These are phyloP conservation scores for Erinaceus europaeus DNA, from an alignment of 2,113 vertebrate genomes.

Conservation along the genomic window DNA sequence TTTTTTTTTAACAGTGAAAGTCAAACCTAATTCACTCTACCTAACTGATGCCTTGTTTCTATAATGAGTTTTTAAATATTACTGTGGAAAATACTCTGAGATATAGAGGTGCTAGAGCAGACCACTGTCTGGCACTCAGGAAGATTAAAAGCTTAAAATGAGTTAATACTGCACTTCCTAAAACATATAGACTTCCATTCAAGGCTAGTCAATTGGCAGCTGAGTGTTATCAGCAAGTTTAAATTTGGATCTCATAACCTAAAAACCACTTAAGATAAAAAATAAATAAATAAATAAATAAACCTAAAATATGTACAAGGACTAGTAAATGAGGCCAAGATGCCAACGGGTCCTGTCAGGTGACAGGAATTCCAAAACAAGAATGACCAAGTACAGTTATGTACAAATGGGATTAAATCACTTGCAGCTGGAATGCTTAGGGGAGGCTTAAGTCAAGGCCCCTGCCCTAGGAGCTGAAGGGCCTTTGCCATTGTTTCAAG, in stretches of 20 bases:
- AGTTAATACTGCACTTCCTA: slow-evolving; percentile 58
- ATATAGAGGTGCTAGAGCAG: not conserved
- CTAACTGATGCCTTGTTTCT: not conserved
- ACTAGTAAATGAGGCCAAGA: not conserved
- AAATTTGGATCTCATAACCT: slow-evolving; percentile 53
- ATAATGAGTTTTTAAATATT: slow-evolving; percentile 30
- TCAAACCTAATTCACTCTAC: not conserved
- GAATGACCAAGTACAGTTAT: not conserved
- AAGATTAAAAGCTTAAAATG: slow-evolving; percentile 62
- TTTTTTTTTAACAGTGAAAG: not conserved
- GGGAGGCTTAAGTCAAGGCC: not conserved
- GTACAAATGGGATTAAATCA: not conserved
- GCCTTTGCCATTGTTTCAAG: not conserved
- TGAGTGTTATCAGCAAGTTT: slow-evolving; percentile 56
- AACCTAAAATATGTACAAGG: not conserved
- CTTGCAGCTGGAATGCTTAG: not conserved
- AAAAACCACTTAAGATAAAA: slow-evolving; percentile 51
- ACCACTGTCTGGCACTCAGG: not conserved
- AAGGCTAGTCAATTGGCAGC: slow-evolving; percentile 25
- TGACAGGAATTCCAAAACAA: slow-evolving; percentile 33
- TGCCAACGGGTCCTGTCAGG: not conserved
- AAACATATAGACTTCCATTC: slow-evolving; percentile 45
- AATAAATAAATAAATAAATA: too few species aligned
- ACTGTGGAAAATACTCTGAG: slow-evolving; percentile 17
- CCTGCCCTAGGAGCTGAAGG: not conserved